Conservation (phyloP, 1,140 invertebrate genomes). For the Zaprionus ornatus region DNA sequence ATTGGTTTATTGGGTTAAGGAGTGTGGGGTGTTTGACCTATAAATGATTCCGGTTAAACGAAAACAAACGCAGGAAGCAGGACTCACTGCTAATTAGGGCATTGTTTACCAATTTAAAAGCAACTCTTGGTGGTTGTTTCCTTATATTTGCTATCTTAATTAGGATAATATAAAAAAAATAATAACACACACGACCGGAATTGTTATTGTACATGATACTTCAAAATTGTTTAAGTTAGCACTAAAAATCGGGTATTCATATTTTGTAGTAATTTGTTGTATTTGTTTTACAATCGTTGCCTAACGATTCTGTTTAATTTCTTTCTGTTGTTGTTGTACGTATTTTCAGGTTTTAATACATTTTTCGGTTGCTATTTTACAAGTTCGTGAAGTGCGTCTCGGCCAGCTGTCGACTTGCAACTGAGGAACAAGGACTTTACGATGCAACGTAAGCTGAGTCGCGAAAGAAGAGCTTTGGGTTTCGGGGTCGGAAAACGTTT, state of each 20-base stretch:
- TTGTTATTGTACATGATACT: conserved; percentile 29
- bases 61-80: neutral
- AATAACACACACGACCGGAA: conserved; percentile 34
- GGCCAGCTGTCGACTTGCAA: conserved; percentile 73
- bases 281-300: neutral
- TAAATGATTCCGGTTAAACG: conserved; percentile 47
- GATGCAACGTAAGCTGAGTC: conserved; percentile 13
- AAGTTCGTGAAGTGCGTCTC: conserved; percentile 65
- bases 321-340: conserved; percentile 17
- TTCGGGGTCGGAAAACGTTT: conserved; percentile 33
- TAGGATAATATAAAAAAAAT: neutral
- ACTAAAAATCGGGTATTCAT: neutral
- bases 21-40: conserved; percentile 62
- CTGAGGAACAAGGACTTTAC: conserved; percentile 68
- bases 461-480: conserved; percentile 24
- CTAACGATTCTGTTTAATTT: neutral
- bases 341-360: conserved; percentile 27
- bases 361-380: conserved; percentile 40
- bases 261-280: neutral
- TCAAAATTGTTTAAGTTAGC: conserved; percentile 29
- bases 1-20: neutral
- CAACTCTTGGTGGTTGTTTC: neutral
- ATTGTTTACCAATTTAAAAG: conserved; percentile 3
- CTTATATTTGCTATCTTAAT: neutral
- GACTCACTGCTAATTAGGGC: conserved; percentile 43